A percentile compares a stretch with the other conserved stretches of the same genome.
Evolutionary conservation across 2,888 invertebrate genomes (phyloP).

Genomic region (Tiliacea aurago): DNA sequence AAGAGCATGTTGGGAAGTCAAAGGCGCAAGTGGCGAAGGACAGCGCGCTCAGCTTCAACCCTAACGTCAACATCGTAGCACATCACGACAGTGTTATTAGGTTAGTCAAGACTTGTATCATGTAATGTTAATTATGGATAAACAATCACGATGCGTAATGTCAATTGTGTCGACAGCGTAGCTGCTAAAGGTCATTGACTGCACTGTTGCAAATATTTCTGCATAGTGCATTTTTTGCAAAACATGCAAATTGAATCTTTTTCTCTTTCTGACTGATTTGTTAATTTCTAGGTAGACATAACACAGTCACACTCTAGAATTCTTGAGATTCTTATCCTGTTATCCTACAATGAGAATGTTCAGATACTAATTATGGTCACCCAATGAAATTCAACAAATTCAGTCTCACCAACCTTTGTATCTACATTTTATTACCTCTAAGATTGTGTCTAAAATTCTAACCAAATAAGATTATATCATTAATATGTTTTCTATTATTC

Average conservation of each 20-base stretch:
- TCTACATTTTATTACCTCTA: neutral
- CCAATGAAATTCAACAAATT: neutral
- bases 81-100: conserved; percentile 98
- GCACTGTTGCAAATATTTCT: conserved; percentile 25
- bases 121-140: conserved; percentile 15
- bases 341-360: neutral
- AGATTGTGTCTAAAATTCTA: neutral
- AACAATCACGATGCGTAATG: conserved; percentile 29
- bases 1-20: conserved; percentile 99
- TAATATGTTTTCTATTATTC: conserved; percentile 69
- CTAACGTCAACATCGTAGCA: conserved; percentile 96
- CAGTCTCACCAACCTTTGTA: neutral
- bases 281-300: neutral
- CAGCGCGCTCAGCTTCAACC: conserved; percentile 96
- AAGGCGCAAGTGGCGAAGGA: conserved; percentile 98
- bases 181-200: conserved; percentile 48
- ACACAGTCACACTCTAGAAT: neutral
- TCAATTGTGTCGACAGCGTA: conserved; percentile 10
- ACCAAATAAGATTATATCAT: neutral
- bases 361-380: neutral
- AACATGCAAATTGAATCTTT: neutral
- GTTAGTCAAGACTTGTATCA: conserved; percentile 85
- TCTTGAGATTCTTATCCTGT: neutral
- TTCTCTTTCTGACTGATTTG: neutral
- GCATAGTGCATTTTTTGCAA: neutral